Base-by-base conservation (phyloP, 1,140 invertebrate species). In the Lasioglossum albipes region DNA sequence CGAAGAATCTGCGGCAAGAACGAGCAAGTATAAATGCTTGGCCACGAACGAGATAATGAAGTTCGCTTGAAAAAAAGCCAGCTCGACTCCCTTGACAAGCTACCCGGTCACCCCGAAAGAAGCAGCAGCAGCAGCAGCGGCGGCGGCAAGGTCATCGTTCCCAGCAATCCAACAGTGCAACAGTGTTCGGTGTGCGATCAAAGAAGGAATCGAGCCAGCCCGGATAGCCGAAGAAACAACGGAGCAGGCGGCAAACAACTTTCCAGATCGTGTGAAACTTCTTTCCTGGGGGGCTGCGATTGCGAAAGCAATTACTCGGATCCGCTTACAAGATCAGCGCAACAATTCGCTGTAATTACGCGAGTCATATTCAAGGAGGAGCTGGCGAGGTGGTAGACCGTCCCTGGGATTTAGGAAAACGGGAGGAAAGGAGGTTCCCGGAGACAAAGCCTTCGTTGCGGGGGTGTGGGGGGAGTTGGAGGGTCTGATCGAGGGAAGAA, bases 381-480 rank as follows among this genome's bases (percentile, higher is more conserved):
- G 59, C 65, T 62, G 77, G 57, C 68, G 59, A 52, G 59, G 22
- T 36, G 36, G 74, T 22, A 31, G 4, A 13, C 57, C 18, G 20
- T 66, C 84, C 78, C 77, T 31, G 52, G 70, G 65, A 85, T 86
- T 86, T 75, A 72, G 78, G 79, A 57, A 78, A 82, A 59, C 69
- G 75, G 73, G 69, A 81, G 70, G 66, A 84, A 73, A 81, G 82
- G 61, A 82, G 57, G 69, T 45, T 36, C 64, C 54, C 45, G 64
- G 57, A 82, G 83, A 85, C 84, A 84, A 84, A 82, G 79, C 83
- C 20, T 54, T 31, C 54, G n/a, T 20, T n/a, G 20, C 12, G 31
- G 22, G 62, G 45, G 72, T n/a, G 59, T 31, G 67, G 41, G 45
- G 42, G 73, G 64, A 65, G 54, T 52, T 59, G 66, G 67, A 79